These are phyloP conservation scores for Brachystomella parvula DNA, from an alignment of 1,140 invertebrate genomes.

Conservation along the genomic window DNA sequence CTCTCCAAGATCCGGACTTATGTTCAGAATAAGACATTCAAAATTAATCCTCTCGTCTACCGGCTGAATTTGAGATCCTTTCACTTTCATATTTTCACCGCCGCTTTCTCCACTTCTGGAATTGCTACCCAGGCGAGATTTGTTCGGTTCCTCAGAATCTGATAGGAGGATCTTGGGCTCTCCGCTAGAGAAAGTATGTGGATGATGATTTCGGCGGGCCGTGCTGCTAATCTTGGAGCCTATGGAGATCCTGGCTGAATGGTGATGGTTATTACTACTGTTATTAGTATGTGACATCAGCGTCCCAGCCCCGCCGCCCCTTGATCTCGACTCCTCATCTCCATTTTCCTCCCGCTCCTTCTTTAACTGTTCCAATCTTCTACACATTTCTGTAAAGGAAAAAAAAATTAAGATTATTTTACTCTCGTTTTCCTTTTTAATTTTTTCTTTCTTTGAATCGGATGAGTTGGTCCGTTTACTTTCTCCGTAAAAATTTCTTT, in stretches of 20 bases:
- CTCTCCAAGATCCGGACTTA: slow-evolving; percentile 80
- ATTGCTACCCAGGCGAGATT: background rate
- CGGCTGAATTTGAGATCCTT: slow-evolving; percentile 32
- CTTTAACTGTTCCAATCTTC: slow-evolving; percentile 66
- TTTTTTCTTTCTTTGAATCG: slow-evolving; percentile 13
- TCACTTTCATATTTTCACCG: background rate
- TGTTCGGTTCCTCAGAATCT: background rate
- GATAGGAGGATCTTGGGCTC: background rate
- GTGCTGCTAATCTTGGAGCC: background rate
- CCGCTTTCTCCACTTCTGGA: slow-evolving; percentile 3
- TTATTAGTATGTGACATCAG: background rate
- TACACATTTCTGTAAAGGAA: slow-evolving; percentile 58
- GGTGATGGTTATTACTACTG: background rate
- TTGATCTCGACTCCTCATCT: background rate
- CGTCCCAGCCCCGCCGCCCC: background rate
- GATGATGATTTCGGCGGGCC: background rate
- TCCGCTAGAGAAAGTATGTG: background rate
- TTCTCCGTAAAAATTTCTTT: too few relatives aligned
- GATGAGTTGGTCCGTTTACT: too few relatives aligned
- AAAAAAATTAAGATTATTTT: slow-evolving; percentile 22
- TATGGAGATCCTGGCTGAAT: too few relatives aligned
- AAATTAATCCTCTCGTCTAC: slow-evolving; percentile 44
- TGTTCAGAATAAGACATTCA: slow-evolving; percentile 77
- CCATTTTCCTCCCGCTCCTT: slow-evolving; percentile 48
- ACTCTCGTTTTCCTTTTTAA: background rate